Evolutionary conservation across 2,797 vertebrate genomes (phyloP).

Genomic region (Acrocephalus scirpaceus): DNA sequence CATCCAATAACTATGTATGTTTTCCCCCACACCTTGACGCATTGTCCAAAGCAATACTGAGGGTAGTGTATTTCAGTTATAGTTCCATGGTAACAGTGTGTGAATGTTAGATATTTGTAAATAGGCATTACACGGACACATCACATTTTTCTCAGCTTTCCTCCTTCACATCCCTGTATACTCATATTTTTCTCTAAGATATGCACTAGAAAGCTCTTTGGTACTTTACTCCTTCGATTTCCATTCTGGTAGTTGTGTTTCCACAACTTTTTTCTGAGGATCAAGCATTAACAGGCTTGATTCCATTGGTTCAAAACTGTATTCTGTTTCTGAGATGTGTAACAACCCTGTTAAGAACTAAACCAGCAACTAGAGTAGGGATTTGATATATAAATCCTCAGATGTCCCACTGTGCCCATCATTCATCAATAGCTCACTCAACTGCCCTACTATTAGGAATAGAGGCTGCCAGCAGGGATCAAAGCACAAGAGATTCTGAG

Average conservation of each 20-base stretch:
- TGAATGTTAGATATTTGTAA: not conserved
- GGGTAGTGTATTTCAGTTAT: not conserved
- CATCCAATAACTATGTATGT: not conserved
- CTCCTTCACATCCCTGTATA: not conserved
- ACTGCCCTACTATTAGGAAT: conserved; percentile 13
- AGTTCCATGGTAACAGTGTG: not conserved
- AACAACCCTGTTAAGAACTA: conserved; percentile 6
- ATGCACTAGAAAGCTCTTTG: not conserved
- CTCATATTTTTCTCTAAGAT: not conserved
- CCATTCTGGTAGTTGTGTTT: not conserved
- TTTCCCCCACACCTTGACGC: not conserved
- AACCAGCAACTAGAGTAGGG: not conserved
- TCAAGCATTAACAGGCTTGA: not conserved
- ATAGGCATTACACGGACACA: not conserved
- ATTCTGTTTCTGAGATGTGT: not conserved
- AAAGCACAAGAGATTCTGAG: conserved; percentile 1
- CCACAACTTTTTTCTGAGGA: not conserved
- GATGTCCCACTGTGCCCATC: conserved; percentile 9
- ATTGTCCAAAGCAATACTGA: not conserved
- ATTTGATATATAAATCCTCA: conserved; percentile 5
- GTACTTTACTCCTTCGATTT: not conserved
- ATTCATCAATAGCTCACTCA: conserved; percentile 32
- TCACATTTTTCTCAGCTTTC: not conserved
- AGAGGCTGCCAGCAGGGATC: not conserved
- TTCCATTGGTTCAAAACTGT: not conserved